Percentiles rank a stretch among this genome's conserved stretches.
Conservation (phyloP, 2,113 vertebrate genomes). For the Anoplopoma fimbria region DNA sequence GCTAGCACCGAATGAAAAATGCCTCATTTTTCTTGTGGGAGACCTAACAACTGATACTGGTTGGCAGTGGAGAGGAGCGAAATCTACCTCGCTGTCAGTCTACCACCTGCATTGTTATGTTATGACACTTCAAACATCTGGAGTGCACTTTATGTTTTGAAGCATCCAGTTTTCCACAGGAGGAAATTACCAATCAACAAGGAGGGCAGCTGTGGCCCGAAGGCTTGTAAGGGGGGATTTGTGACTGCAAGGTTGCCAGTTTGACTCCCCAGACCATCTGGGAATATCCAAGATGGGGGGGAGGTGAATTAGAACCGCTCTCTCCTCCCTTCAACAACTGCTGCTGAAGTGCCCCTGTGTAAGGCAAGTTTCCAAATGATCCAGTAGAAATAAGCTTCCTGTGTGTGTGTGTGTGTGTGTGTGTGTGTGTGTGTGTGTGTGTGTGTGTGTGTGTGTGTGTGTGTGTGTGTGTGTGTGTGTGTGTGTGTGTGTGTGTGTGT, state of each 20-base stretch:
- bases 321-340: conserved; percentile 13
- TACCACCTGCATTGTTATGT: conserved; percentile 72
- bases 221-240: conserved; percentile 56
- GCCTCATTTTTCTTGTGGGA: background rate
- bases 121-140: conserved; percentile 76
- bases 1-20: conserved; percentile 8
- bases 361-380: conserved; percentile 10
- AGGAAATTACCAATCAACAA: conserved; percentile 63
- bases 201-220: conserved; percentile 68
- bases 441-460: background rate
- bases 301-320: conserved; percentile 39
- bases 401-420: background rate
- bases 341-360: conserved; percentile 40
- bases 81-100: conserved; percentile 59
- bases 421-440: no score
- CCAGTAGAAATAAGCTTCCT: conserved; percentile 20
- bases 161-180: conserved; percentile 53
- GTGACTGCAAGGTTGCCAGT: conserved; percentile 71
- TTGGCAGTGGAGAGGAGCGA: conserved; percentile 35
- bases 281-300: conserved; percentile 48
- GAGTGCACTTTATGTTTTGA: conserved; percentile 70
- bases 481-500: background rate
- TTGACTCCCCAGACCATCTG: conserved; percentile 71
- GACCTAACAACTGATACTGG: conserved; percentile 38
- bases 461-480: background rate